These are phyloP conservation scores for Cephalopterus ornatus DNA, from an alignment of 2,113 vertebrate species.

Conservation along the genomic window DNA sequence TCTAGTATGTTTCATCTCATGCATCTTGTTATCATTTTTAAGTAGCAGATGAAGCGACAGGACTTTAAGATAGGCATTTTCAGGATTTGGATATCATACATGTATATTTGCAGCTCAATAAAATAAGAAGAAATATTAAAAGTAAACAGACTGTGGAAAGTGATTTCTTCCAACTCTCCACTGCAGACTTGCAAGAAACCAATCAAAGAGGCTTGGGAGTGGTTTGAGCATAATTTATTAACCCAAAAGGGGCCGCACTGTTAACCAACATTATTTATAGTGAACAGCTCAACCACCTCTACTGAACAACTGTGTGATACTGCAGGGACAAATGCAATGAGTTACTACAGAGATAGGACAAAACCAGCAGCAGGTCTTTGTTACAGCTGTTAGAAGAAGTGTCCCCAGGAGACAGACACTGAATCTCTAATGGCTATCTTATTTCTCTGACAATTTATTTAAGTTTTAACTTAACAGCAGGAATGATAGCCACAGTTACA, in stretches of 20 bases:
- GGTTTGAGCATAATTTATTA: constrained; percentile 38
- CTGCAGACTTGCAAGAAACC: constrained; percentile 42
- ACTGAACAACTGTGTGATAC: constrained; percentile 32
- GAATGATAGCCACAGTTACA: constrained; percentile 54
- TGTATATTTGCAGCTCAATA: background rate
- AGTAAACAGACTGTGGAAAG: constrained; percentile 31
- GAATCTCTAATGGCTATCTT: constrained; percentile 65
- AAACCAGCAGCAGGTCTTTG: constrained; percentile 58
- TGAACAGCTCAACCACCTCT: constrained; percentile 10
- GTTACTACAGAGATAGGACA: constrained; percentile 51
- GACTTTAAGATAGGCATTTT: background rate
- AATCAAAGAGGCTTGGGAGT: constrained; percentile 24
- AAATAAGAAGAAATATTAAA: constrained; percentile 36
- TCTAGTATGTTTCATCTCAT: background rate
- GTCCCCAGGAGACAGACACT: constrained; percentile 55
- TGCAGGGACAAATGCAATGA: constrained; percentile 58
- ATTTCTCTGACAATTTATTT: constrained; percentile 68
- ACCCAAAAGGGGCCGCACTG: constrained; percentile 21
- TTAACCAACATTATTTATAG: constrained; percentile 61
- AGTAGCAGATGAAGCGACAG: accelerated
- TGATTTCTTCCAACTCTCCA: constrained; percentile 44
- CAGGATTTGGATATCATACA: background rate
- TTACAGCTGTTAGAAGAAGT: constrained; percentile 62
- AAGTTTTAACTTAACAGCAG: constrained; percentile 65
- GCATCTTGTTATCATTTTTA: background rate